These are phyloP conservation scores for Sylvilagus bachmani DNA, from an alignment of 2,113 vertebrate species.

Conservation along the genomic window DNA sequence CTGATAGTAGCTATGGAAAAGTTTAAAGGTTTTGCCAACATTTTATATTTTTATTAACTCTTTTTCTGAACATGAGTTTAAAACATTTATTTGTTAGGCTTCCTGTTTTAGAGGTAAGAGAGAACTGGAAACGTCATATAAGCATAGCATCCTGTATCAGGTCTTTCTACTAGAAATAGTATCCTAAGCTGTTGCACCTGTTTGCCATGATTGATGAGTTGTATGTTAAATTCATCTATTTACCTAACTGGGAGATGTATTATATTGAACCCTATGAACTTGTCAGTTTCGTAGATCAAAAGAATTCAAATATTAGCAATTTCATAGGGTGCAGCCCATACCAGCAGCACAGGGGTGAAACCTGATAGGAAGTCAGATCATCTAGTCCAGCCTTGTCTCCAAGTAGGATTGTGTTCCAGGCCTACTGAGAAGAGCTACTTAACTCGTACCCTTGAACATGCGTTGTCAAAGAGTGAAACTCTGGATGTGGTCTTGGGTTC, in stretches of 20 bases:
- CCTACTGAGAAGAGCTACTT: not conserved
- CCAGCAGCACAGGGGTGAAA: not conserved
- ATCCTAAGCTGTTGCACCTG: not conserved
- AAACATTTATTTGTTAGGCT: slow-evolving; percentile 51
- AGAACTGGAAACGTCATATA: slow-evolving; percentile 48
- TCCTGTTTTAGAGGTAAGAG: slow-evolving; percentile 60
- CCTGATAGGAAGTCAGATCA: not conserved
- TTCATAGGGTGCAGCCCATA: not conserved
- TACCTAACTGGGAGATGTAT: slow-evolving; percentile 38
- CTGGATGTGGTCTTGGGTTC: not conserved
- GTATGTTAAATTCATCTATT: not conserved
- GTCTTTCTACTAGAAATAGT: slow-evolving; percentile 37
- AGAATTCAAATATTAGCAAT: not conserved
- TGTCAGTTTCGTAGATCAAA: slow-evolving; percentile 24
- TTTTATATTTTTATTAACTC: slow-evolving; percentile 56
- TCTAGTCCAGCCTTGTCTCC: not conserved
- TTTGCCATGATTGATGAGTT: not conserved
- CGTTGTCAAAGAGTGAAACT: slow-evolving; percentile 24
- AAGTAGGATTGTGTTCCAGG: not conserved
- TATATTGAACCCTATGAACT: not conserved
- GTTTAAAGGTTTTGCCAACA: slow-evolving; percentile 33
- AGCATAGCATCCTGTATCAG: not conserved
- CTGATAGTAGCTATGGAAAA: not conserved
- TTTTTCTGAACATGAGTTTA: slow-evolving; percentile 2
- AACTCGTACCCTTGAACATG: not conserved